These are phyloP conservation scores for Callocephalon fimbriatum DNA, from an alignment of 2,113 vertebrate genomes.

Conservation along the genomic window DNA sequence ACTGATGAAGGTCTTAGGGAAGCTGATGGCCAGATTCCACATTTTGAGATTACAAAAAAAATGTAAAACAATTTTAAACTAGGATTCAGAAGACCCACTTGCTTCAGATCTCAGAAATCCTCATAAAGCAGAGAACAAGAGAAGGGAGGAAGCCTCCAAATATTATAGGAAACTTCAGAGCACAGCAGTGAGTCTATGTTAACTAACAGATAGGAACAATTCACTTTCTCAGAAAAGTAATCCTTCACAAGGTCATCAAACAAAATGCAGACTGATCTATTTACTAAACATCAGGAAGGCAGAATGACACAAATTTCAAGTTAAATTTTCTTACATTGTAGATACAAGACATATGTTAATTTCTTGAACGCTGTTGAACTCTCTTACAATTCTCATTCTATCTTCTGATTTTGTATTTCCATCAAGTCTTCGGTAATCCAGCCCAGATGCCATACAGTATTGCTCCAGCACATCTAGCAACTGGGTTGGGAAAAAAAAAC, in stretches of 20 bases:
- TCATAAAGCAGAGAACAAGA: neutral
- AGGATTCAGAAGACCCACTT: neutral
- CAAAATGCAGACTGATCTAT: neutral
- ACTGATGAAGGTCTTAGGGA: neutral
- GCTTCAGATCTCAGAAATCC: neutral
- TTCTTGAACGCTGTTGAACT: conserved; percentile 89
- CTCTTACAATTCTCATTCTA: conserved; percentile 89
- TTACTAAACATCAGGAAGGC: conserved; percentile 8
- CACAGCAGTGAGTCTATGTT: neutral
- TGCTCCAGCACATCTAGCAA: conserved; percentile 91
- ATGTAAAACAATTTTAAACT: neutral
- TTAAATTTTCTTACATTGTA: conserved; percentile 88
- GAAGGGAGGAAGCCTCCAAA: neutral
- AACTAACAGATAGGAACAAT: neutral
- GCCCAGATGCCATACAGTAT: conserved; percentile 92
- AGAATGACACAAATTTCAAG: neutral
- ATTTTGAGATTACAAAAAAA: neutral
- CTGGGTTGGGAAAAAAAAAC: conserved; percentile 55
- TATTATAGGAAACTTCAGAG: neutral
- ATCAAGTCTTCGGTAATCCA: conserved; percentile 92
- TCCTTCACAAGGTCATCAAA: neutral
- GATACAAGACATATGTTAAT: conserved; percentile 95
- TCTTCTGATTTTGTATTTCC: conserved; percentile 93
- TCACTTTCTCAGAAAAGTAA: conserved; percentile 23
- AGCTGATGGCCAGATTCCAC: neutral